Conservation (phyloP, 2,113 vertebrate species). For the Anguilla rostrata region DNA sequence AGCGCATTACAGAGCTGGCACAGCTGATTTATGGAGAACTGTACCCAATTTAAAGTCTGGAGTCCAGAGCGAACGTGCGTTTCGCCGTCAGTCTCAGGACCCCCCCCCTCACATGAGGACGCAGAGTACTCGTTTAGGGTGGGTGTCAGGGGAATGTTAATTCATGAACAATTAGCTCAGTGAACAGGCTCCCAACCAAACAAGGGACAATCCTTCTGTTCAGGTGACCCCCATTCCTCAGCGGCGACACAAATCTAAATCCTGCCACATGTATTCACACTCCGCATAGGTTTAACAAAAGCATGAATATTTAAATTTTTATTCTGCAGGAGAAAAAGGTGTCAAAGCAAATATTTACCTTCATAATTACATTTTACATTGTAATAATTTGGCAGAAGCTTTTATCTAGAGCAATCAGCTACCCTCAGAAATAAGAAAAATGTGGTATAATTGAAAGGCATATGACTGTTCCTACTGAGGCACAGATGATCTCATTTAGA, state of each 20-base stretch:
- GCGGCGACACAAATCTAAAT: not conserved
- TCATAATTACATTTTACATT: too few species aligned
- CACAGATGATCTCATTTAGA: not conserved
- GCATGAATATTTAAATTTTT: too few species aligned
- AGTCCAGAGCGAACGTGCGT: not conserved
- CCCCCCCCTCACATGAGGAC: not conserved
- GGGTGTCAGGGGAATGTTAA: not conserved
- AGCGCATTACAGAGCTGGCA: not conserved
- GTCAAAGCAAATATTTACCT: too few species aligned
- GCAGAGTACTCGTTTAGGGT: not conserved
- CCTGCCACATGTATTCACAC: not conserved
- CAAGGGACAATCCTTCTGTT: not conserved
- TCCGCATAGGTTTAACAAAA: not conserved
- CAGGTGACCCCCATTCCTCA: not conserved
- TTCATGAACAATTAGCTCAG: not conserved
- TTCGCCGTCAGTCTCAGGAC: too few species aligned
- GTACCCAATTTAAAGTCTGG: not conserved
- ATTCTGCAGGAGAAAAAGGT: too few species aligned
- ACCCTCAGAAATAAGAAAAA: not conserved
- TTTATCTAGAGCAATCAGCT: too few species aligned
- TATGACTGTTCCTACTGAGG: not conserved
- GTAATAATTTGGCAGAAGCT: too few species aligned
- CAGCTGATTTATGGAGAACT: not conserved
- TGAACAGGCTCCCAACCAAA: not conserved
- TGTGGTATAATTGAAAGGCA: not conserved